phyloP scores from a whole-genome alignment of 1,140 invertebrate species.

The Psix sp. region DNA sequence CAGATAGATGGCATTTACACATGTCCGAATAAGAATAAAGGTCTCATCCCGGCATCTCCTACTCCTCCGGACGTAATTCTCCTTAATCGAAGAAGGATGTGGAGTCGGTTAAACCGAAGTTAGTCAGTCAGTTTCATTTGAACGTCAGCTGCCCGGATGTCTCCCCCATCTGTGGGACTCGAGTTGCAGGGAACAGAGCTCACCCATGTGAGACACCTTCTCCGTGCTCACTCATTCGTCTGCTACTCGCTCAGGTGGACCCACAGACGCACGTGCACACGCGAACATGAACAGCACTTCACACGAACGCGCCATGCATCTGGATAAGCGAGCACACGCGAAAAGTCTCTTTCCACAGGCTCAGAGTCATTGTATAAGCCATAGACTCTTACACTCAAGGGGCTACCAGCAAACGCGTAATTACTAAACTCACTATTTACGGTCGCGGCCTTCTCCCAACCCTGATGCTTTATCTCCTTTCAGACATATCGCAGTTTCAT shows the following conservation, averaged over 20 bases:
- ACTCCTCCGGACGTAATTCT: conserved; percentile 74
- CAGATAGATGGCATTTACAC: conserved; percentile 9
- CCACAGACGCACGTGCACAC: conserved; percentile 62
- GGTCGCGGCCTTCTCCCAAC: conserved; percentile 26
- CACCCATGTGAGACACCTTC: conserved; percentile 78
- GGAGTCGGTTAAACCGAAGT: conserved; percentile 77
- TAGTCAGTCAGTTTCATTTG: conserved; percentile 77
- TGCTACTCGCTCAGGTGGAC: conserved; percentile 71
- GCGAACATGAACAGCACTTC: conserved; percentile 48
- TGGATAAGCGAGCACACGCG: conserved; percentile 56
- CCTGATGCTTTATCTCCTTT: conserved; percentile 36
- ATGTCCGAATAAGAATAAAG: conserved; percentile 20
- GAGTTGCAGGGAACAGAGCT: conserved; percentile 73
- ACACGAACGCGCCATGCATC: conserved; percentile 53
- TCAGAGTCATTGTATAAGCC: too few species aligned
- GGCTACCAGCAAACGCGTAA: conserved; percentile 46
- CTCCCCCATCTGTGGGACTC: conserved; percentile 76
- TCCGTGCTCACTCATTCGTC: conserved; percentile 69
- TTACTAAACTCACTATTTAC: conserved; percentile 39
- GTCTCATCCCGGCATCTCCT: conserved; percentile 32
- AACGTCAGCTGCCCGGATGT: conserved; percentile 78
- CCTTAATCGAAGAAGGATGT: conserved; percentile 77
- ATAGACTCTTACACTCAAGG: conserved; percentile 8
- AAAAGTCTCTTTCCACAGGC: conserved; percentile 42
- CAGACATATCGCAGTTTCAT: conserved; percentile 21